Percentiles rank a stretch among this genome's conserved stretches.
These are phyloP conservation scores for Vombatus ursinus DNA, from an alignment of 2,113 vertebrate genomes.

Conservation along the genomic window DNA sequence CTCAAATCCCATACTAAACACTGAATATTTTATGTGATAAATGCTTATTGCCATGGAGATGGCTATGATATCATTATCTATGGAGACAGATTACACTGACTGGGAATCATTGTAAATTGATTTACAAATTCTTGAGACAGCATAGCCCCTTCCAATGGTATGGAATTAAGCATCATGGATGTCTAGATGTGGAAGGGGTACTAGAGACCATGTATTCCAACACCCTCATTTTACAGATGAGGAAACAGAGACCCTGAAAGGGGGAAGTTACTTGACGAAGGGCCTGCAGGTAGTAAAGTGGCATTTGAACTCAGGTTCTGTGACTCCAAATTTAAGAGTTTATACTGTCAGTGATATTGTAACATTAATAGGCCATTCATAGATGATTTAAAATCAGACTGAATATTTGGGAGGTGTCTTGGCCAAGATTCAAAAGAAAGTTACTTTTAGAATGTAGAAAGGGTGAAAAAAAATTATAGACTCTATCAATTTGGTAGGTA, in stretches of 20 bases:
- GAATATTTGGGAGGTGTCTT: background rate
- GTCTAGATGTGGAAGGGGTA: background rate
- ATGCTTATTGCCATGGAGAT: background rate
- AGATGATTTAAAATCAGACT: background rate
- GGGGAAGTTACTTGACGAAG: background rate
- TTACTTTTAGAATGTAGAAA: background rate
- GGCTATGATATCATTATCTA: background rate
- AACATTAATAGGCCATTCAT: background rate
- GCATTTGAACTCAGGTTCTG: too few species aligned
- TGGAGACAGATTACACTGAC: background rate
- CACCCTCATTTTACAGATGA: background rate
- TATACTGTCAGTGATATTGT: background rate
- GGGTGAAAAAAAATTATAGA: background rate
- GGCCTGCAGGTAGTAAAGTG: background rate
- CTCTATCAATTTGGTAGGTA: background rate
- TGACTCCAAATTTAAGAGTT: background rate
- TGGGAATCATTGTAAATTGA: background rate
- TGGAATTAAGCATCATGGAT: background rate
- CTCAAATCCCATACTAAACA: slow-evolving; percentile 33
- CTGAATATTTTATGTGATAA: background rate
- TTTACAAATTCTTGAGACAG: background rate
- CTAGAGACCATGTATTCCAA: background rate
- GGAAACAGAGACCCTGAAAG: background rate
- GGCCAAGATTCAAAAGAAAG: background rate
- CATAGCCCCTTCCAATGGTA: background rate